A percentile compares a stretch with the other conserved stretches of the same genome.
phyloP scores from a whole-genome alignment of 1,140 invertebrate genomes.

The Chrysomallon squamiferum region DNA sequence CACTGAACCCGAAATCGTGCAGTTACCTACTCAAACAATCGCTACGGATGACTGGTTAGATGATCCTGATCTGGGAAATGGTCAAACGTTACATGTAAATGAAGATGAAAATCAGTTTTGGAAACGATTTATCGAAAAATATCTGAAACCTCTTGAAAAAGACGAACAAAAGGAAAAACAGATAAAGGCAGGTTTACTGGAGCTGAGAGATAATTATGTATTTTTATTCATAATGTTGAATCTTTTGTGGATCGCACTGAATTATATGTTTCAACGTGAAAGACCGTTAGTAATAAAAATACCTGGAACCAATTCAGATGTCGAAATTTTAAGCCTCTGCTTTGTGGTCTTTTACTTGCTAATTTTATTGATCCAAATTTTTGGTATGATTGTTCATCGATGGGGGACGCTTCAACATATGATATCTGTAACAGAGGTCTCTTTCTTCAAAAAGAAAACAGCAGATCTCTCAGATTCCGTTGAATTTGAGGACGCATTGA shows the following conservation, averaged over 20 bases:
- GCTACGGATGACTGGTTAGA: neutral
- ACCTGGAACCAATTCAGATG: conserved; percentile 18
- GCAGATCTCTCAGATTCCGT: too few relatives aligned
- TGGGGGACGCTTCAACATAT: conserved; percentile 98
- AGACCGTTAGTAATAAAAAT: conserved; percentile 24
- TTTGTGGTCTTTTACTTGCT: conserved; percentile 63
- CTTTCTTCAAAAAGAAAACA: too few relatives aligned
- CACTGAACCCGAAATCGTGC: too few relatives aligned
- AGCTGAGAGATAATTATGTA: conserved; percentile 45
- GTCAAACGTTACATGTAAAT: conserved; percentile 22
- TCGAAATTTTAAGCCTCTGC: conserved; percentile 24
- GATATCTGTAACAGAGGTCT: conserved; percentile 85
- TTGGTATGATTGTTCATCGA: conserved; percentile 65
- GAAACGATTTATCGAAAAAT: conserved; percentile 41
- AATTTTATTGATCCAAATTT: conserved; percentile 62
- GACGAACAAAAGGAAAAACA: conserved; percentile 32
- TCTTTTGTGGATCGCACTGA: conserved; percentile 57
- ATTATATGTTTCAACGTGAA: conserved; percentile 56
- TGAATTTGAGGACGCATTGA: too few relatives aligned
- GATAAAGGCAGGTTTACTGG: conserved; percentile 54
- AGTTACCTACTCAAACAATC: too few relatives aligned
- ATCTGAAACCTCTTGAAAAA: conserved; percentile 42
- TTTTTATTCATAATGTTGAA: conserved; percentile 54
- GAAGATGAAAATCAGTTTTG: conserved; percentile 31
- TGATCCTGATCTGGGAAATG: conserved; percentile 17